These are phyloP conservation scores for Gymnoscopelus microlampas DNA, from an alignment of 2,797 vertebrate genomes.

Conservation along the genomic window DNA sequence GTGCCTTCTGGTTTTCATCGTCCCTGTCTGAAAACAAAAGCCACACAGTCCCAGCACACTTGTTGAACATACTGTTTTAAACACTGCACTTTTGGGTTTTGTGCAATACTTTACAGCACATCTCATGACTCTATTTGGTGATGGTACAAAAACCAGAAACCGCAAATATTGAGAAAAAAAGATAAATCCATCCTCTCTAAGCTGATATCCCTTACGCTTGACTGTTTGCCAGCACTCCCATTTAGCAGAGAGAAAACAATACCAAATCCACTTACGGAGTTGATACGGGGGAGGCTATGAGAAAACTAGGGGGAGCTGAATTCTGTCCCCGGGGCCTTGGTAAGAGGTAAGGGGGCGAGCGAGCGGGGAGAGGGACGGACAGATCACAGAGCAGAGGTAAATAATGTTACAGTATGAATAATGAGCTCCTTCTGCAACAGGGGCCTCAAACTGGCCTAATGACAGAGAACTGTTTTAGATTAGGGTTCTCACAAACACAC, in stretches of 20 bases:
- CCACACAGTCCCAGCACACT: constrained; percentile 2
- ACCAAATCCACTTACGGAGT: constrained; percentile 38
- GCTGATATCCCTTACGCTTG: constrained; percentile 19
- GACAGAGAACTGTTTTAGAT: constrained; percentile 78
- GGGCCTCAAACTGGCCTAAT: constrained; percentile 73
- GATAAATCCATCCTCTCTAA: constrained; percentile 38
- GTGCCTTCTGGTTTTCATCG: constrained; percentile 1
- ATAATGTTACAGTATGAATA: constrained; percentile 79
- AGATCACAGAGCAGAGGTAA: constrained; percentile 68
- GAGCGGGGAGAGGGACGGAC: constrained; percentile 45
- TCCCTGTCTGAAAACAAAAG: constrained; percentile 10
- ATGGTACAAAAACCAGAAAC: too few species aligned
- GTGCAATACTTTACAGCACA: neutral
- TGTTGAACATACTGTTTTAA: constrained; percentile 26
- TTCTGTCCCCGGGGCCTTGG: constrained; percentile 44
- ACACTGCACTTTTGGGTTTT: constrained; percentile 12
- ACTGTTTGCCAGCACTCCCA: constrained; percentile 41
- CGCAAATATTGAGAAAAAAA: constrained; percentile 6
- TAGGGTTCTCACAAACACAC: constrained; percentile 54
- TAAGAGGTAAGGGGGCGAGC: neutral
- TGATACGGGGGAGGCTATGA: constrained; percentile 43
- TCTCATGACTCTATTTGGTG: constrained; percentile 4
- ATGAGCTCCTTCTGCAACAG: constrained; percentile 63
- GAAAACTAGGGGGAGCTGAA: constrained; percentile 15
- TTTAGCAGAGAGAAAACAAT: constrained; percentile 58